These are phyloP conservation scores for Porites evermanni DNA, from an alignment of 92 coral and sea anemone species.

Conservation along the genomic window DNA sequence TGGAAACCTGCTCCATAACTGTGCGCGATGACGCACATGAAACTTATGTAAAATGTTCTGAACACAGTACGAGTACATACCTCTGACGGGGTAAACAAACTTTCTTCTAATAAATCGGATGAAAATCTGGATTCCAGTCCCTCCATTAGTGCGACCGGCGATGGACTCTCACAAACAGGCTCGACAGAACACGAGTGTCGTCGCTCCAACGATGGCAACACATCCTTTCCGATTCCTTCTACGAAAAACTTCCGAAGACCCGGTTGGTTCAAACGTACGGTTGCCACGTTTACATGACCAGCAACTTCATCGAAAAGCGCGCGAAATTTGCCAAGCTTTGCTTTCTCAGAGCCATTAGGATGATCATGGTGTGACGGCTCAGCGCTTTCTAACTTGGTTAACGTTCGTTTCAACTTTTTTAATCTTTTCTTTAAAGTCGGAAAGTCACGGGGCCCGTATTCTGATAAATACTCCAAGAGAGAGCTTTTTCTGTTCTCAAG, in stretches of 20 bases:
- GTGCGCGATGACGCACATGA: no score
- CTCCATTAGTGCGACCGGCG: not conserved
- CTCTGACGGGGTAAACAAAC: no score
- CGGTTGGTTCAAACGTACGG: constrained; percentile 23
- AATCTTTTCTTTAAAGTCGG: constrained; percentile 25
- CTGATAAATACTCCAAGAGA: not conserved
- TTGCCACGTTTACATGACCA: constrained; percentile 21
- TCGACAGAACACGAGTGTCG: constrained; percentile 25
- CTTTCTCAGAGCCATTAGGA: not conserved
- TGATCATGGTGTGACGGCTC: not conserved
- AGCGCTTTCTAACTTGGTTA: not conserved
- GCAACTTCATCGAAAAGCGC: constrained; percentile 13
- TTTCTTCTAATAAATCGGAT: not conserved
- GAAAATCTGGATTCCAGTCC: not conserved
- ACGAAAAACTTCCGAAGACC: constrained; percentile 28
- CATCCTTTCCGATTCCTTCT: constrained; percentile 19
- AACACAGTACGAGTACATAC: no score
- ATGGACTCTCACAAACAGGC: not conserved
- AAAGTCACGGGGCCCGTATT: constrained; percentile 23
- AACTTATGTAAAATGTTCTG: no score
- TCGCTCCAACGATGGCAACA: not conserved
- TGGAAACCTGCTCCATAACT: no score
- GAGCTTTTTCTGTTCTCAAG: constrained; percentile 1
- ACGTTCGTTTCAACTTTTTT: not conserved
- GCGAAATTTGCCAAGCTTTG: not conserved